A percentile compares a stretch with the other conserved stretches of the same genome.
Conservation (phyloP, 2,113 vertebrate species). For the Catharus bicknelli region DNA sequence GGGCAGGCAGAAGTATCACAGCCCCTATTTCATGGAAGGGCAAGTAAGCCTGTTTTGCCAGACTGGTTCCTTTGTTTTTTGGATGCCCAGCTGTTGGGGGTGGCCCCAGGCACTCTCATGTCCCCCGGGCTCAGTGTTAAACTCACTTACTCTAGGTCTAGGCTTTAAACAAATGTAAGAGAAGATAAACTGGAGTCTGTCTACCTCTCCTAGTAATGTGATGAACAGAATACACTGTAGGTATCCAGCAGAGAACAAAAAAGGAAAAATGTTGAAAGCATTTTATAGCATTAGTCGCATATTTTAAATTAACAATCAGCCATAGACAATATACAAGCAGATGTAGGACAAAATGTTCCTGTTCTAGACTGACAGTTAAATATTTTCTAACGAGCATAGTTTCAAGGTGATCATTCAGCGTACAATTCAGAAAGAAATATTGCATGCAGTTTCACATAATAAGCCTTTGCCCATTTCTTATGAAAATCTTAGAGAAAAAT, state of each 20-base stretch:
- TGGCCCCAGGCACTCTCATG: neutral
- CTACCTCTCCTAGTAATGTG: neutral
- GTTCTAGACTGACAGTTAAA: neutral
- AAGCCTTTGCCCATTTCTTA: neutral
- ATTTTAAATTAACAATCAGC: neutral
- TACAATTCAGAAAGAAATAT: neutral
- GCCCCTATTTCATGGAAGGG: neutral
- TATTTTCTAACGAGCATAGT: neutral
- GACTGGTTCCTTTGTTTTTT: no score
- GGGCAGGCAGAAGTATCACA: neutral
- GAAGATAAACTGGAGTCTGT: neutral
- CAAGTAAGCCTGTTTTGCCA: neutral
- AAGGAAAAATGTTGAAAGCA: neutral
- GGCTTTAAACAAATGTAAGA: neutral
- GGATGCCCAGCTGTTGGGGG: no score
- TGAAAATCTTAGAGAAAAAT: neutral
- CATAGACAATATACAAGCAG: neutral
- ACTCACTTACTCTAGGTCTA: fast-evolving
- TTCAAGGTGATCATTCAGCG: neutral
- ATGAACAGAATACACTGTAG: neutral
- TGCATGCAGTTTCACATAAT: neutral
- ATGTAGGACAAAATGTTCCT: neutral
- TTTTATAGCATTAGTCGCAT: neutral
- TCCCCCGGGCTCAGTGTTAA: neutral
- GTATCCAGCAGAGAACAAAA: neutral